Conservation (phyloP, 2,797 vertebrate genomes). For the Mormyrus proboscirostris region DNA sequence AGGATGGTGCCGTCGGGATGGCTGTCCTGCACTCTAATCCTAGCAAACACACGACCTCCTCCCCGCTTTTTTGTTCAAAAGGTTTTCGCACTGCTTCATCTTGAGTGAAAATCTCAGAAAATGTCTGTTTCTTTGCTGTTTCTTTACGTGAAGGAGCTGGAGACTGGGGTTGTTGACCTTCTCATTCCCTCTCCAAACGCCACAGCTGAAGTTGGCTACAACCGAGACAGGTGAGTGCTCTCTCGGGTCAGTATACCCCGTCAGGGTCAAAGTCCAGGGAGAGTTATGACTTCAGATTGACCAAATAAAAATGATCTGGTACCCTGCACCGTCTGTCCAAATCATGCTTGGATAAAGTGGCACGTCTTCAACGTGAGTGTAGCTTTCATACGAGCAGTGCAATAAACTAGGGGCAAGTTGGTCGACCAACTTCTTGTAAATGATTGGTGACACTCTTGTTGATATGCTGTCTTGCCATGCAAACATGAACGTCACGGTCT, state of each 20-base stretch:
- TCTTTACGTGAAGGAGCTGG: slow-evolving; percentile 59
- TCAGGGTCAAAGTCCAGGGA: not conserved
- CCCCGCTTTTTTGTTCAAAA: not conserved
- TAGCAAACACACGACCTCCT: not conserved
- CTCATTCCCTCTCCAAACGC: slow-evolving; percentile 76
- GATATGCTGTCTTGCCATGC: not conserved
- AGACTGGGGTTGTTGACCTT: slow-evolving; percentile 71
- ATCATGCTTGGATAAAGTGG: not conserved
- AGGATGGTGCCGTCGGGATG: not conserved
- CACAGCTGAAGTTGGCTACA: slow-evolving; percentile 75
- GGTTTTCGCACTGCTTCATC: not conserved
- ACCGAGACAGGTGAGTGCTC: slow-evolving; percentile 66
- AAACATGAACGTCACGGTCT: not conserved
- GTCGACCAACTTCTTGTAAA: not conserved
- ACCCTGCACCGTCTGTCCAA: not conserved
- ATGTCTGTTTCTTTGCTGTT: slow-evolving; percentile 9
- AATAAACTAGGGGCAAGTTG: not conserved
- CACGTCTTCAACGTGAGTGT: not conserved
- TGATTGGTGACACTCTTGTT: not conserved
- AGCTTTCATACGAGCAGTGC: not conserved
- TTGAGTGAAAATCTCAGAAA: not conserved
- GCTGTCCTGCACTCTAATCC: not conserved
- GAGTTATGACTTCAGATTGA: not conserved
- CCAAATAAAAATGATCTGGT: not conserved
- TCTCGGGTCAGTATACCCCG: not conserved